Conservation (phyloP, 1,140 invertebrate genomes). For the Ceratina japonica region DNA sequence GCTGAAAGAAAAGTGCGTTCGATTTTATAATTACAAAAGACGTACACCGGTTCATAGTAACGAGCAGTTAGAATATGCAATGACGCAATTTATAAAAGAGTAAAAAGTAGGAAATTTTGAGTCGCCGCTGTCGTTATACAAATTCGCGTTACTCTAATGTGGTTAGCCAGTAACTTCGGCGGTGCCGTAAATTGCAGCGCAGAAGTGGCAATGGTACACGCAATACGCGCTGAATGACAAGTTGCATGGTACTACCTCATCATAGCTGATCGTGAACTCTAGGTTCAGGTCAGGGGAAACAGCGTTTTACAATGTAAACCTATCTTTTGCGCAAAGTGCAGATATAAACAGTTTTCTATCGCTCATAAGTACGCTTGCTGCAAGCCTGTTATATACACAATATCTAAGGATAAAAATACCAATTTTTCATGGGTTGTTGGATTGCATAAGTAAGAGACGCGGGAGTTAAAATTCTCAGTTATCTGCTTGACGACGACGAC, state of each 20-base stretch:
- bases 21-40: background rate
- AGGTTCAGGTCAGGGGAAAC: background rate
- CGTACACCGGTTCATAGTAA: too few relatives aligned
- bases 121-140: conserved; percentile 2
- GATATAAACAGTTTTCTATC: too few relatives aligned
- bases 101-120: background rate
- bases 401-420: background rate
- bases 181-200: conserved; percentile 39
- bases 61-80: too few relatives aligned
- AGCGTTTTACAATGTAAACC: too few relatives aligned
- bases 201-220: conserved; percentile 27
- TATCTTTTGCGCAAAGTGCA: too few relatives aligned
- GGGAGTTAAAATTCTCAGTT: conserved; percentile 43
- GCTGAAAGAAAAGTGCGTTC: too few relatives aligned
- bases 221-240: conserved; percentile 45
- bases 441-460: conserved; percentile 32
- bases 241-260: conserved; percentile 36
- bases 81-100: background rate
- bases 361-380: too few relatives aligned
- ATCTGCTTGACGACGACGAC: conserved; percentile 29
- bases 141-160: conserved; percentile 21
- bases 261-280: conserved; percentile 22
- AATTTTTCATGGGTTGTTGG: background rate
- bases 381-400: background rate
- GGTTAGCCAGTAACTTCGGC: conserved; percentile 21